Percentiles rank a stretch among this genome's conserved stretches.
These are phyloP conservation scores for Arothron firmamentum DNA, from an alignment of 2,113 vertebrate genomes.

Conservation along the genomic window DNA sequence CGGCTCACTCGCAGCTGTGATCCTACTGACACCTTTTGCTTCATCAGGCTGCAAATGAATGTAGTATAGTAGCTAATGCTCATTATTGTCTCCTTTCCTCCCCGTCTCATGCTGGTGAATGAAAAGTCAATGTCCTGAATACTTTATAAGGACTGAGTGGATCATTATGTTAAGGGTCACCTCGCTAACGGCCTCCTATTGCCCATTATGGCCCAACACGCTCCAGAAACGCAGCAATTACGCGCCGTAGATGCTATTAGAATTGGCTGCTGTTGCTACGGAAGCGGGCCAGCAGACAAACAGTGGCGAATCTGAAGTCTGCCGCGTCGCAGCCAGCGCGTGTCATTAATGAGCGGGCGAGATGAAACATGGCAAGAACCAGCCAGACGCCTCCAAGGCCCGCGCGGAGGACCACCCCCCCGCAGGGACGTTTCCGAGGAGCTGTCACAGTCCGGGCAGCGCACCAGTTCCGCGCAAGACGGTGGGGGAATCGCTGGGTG, in stretches of 20 bases:
- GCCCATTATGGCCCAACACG: conserved; percentile 20
- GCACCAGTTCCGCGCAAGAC: conserved; percentile 26
- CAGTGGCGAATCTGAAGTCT: conserved; percentile 28
- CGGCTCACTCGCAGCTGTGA: conserved; percentile 22
- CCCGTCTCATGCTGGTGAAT: conserved; percentile 35
- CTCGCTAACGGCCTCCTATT: conserved; percentile 31
- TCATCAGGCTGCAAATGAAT: conserved; percentile 49
- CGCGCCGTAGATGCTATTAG: conserved; percentile 19
- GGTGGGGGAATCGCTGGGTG: conserved; percentile 29
- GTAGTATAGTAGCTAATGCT: conserved; percentile 34
- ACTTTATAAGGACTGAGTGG: conserved; percentile 43
- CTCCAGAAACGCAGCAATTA: conserved; percentile 38
- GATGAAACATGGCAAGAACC: conserved; percentile 44
- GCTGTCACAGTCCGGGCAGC: conserved; percentile 38
- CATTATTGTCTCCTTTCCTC: conserved; percentile 48
- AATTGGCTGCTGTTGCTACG: conserved; percentile 21
- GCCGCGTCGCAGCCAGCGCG: conserved; percentile 32
- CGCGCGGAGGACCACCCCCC: conserved; percentile 3
- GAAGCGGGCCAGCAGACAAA: conserved; percentile 29
- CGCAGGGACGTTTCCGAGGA: conserved; percentile 34
- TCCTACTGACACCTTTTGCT: conserved; percentile 47
- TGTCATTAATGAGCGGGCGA: conserved; percentile 38
- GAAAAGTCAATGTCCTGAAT: conserved; percentile 55
- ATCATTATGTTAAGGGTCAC: conserved; percentile 53
- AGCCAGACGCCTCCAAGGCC: conserved; percentile 35